These are phyloP conservation scores for Anoplopoma fimbria DNA, from an alignment of 2,113 vertebrate genomes.

Conservation along the genomic window DNA sequence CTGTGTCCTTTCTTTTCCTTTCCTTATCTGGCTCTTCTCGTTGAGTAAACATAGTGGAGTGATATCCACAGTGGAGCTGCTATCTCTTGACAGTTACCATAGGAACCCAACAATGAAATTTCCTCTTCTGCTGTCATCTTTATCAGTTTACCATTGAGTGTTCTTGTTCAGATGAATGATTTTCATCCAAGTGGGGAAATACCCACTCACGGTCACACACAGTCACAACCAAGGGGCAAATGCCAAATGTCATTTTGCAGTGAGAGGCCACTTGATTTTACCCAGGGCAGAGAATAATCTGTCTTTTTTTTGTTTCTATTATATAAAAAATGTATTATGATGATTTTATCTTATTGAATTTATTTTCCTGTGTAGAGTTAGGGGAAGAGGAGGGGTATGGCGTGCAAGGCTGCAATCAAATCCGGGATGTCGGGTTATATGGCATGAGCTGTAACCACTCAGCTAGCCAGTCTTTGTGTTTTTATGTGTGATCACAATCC, in stretches of 20 bases:
- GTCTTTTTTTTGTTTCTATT: not conserved
- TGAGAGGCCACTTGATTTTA: slow-evolving; percentile 26
- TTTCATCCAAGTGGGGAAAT: slow-evolving; percentile 22
- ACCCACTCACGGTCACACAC: not conserved
- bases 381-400: not conserved
- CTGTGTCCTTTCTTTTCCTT: slow-evolving; percentile 13
- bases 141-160: slow-evolving; percentile 21
- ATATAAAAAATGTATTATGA: not conserved
- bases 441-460: not conserved
- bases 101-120: slow-evolving; percentile 47
- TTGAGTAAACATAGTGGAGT: slow-evolving; percentile 46
- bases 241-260: slow-evolving; percentile 3
- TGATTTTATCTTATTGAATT: not conserved
- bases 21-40: slow-evolving; percentile 17
- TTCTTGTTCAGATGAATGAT: slow-evolving; percentile 12
- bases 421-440: not conserved
- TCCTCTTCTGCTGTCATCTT: slow-evolving; percentile 27
- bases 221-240: not conserved
- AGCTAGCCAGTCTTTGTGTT: slow-evolving; percentile 11
- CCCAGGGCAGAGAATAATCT: not conserved
- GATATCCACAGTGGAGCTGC: slow-evolving; percentile 33
- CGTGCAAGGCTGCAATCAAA: not conserved
- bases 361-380: not conserved
- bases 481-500: slow-evolving; percentile 23
- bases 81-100: slow-evolving; percentile 54